phyloP scores from a whole-genome alignment of 2,888 invertebrate species.

The Ceraclea dissimilis region DNA sequence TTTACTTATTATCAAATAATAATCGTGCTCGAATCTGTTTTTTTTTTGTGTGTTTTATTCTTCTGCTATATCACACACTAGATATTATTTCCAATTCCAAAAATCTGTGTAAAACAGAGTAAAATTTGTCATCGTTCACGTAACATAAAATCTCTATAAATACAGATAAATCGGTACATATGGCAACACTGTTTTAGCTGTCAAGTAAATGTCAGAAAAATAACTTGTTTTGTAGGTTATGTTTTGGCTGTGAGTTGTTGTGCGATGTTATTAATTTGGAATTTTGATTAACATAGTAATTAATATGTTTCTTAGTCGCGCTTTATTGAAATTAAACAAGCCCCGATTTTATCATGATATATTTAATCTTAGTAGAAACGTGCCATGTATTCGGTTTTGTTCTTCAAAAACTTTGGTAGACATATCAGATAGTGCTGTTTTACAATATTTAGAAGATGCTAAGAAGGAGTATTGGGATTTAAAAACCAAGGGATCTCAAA shows the following conservation, averaged over 20 bases:
- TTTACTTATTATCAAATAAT: too few species aligned
- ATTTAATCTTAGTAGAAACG: background rate
- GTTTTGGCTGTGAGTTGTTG: background rate
- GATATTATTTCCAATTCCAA: too few species aligned
- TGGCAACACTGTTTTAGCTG: too few species aligned
- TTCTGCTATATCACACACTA: too few species aligned
- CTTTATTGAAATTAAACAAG: background rate
- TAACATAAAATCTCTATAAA: too few species aligned
- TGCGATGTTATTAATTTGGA: background rate
- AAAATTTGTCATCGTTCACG: too few species aligned
- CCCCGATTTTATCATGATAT: background rate
- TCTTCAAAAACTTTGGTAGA: slow-evolving; percentile 37
- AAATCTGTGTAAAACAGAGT: too few species aligned
- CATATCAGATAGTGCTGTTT: slow-evolving; percentile 41
- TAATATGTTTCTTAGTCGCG: background rate
- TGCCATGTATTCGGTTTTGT: slow-evolving; percentile 21
- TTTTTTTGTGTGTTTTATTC: too few species aligned
- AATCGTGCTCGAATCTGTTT: too few species aligned
- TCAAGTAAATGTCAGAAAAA: too few species aligned
- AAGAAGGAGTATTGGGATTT: slow-evolving; percentile 49
- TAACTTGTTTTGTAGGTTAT: too few species aligned
- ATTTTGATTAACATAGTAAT: background rate
- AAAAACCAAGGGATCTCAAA: slow-evolving; percentile 33
- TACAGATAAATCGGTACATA: too few species aligned
- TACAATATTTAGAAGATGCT: slow-evolving; percentile 46